These are phyloP conservation scores for Mormyrus lacerda DNA, from an alignment of 2,113 vertebrate species.

Conservation along the genomic window DNA sequence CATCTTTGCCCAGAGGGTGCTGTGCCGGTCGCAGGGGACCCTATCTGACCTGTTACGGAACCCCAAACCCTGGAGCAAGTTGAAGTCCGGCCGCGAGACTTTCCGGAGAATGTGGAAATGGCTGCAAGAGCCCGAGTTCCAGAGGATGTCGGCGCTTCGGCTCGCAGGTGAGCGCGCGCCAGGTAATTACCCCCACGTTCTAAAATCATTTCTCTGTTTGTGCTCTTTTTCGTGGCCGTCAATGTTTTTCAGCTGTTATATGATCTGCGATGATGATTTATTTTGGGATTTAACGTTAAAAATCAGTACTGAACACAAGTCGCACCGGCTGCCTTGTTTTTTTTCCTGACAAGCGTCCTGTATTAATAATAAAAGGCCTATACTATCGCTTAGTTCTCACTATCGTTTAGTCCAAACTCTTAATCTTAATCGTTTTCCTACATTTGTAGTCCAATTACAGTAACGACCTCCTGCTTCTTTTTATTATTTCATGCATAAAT, in stretches of 20 bases:
- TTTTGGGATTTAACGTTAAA: background rate
- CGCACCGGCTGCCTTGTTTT: background rate
- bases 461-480: background rate
- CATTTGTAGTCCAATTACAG: background rate
- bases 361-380: background rate
- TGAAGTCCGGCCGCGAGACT: slow-evolving; percentile 97
- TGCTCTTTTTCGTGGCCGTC: background rate
- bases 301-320: background rate
- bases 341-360: background rate
- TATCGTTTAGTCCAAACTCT: background rate
- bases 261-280: background rate
- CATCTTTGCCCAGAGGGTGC: slow-evolving; percentile 96
- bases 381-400: background rate
- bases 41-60: slow-evolving; percentile 96
- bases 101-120: slow-evolving; percentile 99
- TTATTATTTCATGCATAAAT: background rate
- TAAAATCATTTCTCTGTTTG: background rate
- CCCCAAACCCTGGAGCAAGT: slow-evolving; percentile 99
- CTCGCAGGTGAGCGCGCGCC: slow-evolving; percentile 92
- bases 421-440: background rate
- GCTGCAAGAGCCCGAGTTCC: slow-evolving; percentile 98
- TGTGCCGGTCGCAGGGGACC: slow-evolving; percentile 96
- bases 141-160: slow-evolving; percentile 96
- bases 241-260: background rate
- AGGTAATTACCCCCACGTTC: slow-evolving; percentile 51